Conservation (phyloP, 2,888 invertebrate species). For the Drosophila koepferae region DNA sequence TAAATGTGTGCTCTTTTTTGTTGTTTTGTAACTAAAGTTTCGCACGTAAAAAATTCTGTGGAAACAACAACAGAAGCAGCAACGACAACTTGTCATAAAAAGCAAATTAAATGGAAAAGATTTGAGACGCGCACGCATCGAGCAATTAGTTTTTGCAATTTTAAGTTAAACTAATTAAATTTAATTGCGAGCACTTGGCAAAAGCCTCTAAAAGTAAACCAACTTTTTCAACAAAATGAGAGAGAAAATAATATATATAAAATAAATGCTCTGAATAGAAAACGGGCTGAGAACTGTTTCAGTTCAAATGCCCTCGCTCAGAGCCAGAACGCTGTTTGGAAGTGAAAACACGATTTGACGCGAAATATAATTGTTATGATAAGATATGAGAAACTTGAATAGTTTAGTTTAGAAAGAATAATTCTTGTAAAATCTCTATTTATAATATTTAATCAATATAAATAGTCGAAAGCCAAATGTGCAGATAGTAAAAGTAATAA, state of each 20-base stretch:
- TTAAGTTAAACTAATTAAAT: conserved; percentile 51
- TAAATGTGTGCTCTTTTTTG: conserved; percentile 18
- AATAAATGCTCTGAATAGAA: background rate
- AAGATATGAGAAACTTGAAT: background rate
- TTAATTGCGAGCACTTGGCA: conserved; percentile 35
- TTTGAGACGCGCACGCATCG: conserved; percentile 24
- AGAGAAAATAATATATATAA: background rate
- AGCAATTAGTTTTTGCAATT: conserved; percentile 30
- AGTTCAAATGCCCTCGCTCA: background rate
- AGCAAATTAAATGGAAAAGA: conserved; percentile 37
- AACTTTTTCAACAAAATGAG: conserved; percentile 11
- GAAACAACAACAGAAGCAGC: conserved; percentile 15
- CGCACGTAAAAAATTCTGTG: conserved; percentile 29
- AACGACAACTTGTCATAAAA: conserved; percentile 30
- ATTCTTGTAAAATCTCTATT: too few relatives aligned
- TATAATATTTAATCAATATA: too few relatives aligned
- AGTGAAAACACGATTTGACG: background rate
- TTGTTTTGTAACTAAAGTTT: conserved; percentile 7
- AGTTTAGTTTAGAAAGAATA: too few relatives aligned
- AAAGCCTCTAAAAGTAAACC: conserved; percentile 12
- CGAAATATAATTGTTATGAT: background rate
- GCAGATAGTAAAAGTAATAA: background rate
- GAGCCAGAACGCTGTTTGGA: too few relatives aligned
- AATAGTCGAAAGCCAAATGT: background rate
- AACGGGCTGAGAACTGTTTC: background rate